Conservation (phyloP, 2,888 invertebrate species). For the Automeris io region DNA sequence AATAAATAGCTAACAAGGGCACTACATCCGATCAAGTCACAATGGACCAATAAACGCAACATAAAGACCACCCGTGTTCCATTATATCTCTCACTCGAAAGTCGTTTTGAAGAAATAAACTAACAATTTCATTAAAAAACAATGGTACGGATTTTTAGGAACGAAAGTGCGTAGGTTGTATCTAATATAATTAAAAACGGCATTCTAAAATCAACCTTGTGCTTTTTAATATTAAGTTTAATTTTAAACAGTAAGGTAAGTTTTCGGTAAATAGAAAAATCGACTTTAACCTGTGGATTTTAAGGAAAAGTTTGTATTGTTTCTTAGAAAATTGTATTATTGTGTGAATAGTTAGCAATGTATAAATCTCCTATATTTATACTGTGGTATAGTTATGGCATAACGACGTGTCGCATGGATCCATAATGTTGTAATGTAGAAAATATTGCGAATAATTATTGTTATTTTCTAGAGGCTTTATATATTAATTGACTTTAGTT, state of each 20-base stretch:
- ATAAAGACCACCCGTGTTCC: constrained; percentile 53
- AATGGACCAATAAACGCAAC: constrained; percentile 27
- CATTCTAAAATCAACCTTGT: constrained; percentile 27
- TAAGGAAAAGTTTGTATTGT: neutral
- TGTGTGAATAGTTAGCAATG: constrained; percentile 63
- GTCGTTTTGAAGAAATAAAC: constrained; percentile 61
- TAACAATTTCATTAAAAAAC: constrained; percentile 71
- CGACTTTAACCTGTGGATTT: constrained; percentile 15
- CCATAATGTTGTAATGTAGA: too few species aligned
- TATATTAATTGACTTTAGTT: too few species aligned
- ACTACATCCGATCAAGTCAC: constrained; percentile 24
- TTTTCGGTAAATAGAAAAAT: constrained; percentile 17
- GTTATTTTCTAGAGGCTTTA: too few species aligned
- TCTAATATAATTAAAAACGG: constrained; percentile 40
- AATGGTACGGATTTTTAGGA: constrained; percentile 61
- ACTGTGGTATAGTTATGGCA: too few species aligned
- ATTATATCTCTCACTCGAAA: constrained; percentile 32
- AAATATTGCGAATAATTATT: too few species aligned
- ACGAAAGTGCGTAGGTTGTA: constrained; percentile 67
- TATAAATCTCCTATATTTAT: constrained; percentile 16
- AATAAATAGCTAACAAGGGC: constrained; percentile 29
- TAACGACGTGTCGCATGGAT: too few species aligned
- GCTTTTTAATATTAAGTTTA: constrained; percentile 19
- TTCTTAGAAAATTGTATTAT: constrained; percentile 45
- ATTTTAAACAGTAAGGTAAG: constrained; percentile 12